phyloP scores from a whole-genome alignment of 2,113 vertebrate genomes.

The Dicrurus megarhynchus region DNA sequence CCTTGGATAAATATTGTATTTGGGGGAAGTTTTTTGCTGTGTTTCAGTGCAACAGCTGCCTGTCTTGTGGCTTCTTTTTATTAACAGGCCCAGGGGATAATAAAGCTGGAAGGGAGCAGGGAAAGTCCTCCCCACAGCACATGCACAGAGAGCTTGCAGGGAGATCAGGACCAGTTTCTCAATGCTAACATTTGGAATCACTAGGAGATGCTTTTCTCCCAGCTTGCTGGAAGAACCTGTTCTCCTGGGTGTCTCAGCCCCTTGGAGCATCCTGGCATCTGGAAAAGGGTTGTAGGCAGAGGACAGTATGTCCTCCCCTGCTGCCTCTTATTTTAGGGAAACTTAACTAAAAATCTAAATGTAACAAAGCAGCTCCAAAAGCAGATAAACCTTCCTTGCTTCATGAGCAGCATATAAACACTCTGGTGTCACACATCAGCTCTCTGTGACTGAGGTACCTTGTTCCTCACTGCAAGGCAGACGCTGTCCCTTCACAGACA shows the following conservation, averaged over 20 bases:
- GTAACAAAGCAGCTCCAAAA: background rate
- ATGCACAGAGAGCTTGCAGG: background rate
- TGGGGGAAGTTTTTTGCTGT: background rate
- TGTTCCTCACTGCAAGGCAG: background rate
- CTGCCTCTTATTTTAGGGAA: background rate
- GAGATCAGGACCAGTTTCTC: background rate
- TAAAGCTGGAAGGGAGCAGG: background rate
- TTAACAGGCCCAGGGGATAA: background rate
- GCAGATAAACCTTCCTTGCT: background rate
- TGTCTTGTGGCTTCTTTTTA: background rate
- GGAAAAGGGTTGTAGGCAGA: background rate
- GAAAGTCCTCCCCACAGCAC: background rate
- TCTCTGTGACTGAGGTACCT: background rate
- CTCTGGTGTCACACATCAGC: background rate
- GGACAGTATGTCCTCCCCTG: background rate
- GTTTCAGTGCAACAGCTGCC: background rate
- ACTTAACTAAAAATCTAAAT: background rate
- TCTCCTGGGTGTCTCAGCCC: background rate
- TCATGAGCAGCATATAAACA: background rate
- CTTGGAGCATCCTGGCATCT: background rate
- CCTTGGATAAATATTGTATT: background rate
- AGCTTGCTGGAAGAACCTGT: background rate
- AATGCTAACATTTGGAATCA: background rate
- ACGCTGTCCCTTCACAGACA: background rate
- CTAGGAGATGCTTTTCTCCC: background rate